Percentiles rank a stretch among this genome's conserved stretches.
Evolutionary conservation across 2,797 vertebrate genomes (phyloP).

Genomic region (Arrhamphus sclerolepis): DNA sequence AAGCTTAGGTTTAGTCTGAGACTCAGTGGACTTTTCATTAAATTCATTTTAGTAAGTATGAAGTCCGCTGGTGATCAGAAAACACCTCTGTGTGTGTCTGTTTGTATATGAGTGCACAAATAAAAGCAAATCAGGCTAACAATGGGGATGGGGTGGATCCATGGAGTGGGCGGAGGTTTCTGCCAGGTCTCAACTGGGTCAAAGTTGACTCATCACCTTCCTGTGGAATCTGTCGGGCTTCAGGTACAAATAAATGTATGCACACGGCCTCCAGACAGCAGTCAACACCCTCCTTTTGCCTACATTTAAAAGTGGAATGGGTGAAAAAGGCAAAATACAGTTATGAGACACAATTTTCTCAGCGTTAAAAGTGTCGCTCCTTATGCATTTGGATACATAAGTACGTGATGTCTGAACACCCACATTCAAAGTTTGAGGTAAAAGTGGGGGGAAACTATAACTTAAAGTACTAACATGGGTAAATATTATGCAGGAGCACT

Average conservation of each 20-base stretch:
- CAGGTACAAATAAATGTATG: slow-evolving; percentile 29
- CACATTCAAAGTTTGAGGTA: slow-evolving; percentile 12
- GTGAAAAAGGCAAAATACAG: background rate
- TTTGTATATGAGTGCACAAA: background rate
- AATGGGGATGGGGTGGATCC: slow-evolving; percentile 20
- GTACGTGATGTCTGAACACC: background rate
- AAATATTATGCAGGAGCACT: slow-evolving; percentile 51
- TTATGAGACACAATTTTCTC: background rate
- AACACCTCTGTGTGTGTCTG: background rate
- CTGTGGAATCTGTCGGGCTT: slow-evolving; percentile 65
- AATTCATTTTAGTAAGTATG: background rate
- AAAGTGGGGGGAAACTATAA: slow-evolving; percentile 27
- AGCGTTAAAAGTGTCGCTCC: background rate
- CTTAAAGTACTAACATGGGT: slow-evolving; percentile 32
- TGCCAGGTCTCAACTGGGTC: slow-evolving; percentile 52
- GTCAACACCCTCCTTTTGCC: slow-evolving; percentile 6
- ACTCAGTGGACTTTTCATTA: background rate
- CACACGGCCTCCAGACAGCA: background rate
- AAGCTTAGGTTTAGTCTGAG: background rate
- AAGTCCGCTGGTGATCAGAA: no score
- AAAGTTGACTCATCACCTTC: slow-evolving; percentile 58
- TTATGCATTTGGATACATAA: background rate
- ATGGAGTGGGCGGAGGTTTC: slow-evolving; percentile 8
- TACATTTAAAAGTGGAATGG: background rate
- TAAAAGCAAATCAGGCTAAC: slow-evolving; percentile 11